phyloP scores from a whole-genome alignment of 1,140 invertebrate genomes.

The Adelges cooleyi region DNA sequence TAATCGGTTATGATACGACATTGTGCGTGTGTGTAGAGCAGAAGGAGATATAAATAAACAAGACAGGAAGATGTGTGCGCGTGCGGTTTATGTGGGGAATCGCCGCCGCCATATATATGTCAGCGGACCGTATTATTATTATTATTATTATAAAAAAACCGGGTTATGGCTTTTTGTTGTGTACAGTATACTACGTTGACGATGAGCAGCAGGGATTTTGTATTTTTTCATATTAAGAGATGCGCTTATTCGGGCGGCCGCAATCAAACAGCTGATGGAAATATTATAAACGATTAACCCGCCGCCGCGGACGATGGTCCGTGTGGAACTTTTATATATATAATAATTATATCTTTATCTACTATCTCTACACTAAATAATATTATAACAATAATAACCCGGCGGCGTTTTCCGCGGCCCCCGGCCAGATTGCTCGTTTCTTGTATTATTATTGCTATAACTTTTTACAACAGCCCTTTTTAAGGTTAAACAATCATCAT shows the following conservation, averaged over 20 bases:
- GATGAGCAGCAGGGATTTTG: neutral
- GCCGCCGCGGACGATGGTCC: too few relatives aligned
- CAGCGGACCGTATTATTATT: slow-evolving; percentile 14
- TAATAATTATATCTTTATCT: neutral
- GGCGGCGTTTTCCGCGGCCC: too few relatives aligned
- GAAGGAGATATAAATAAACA: slow-evolving; percentile 21
- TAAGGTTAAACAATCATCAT: too few relatives aligned
- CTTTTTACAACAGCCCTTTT: too few relatives aligned
- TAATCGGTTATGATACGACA: slow-evolving; percentile 9
- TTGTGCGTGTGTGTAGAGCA: neutral
- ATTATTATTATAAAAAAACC: slow-evolving; percentile 6
- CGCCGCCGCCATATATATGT: slow-evolving; percentile 14
- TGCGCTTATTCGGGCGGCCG: too few relatives aligned
- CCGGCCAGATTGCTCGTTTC: too few relatives aligned
- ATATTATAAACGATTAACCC: too few relatives aligned
- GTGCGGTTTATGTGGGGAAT: too few relatives aligned
- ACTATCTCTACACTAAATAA: neutral
- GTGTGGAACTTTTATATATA: neutral
- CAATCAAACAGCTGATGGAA: too few relatives aligned
- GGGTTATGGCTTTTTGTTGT: neutral
- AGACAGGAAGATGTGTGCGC: neutral
- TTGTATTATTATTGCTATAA: too few relatives aligned
- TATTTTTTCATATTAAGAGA: too few relatives aligned
- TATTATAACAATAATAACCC: neutral
- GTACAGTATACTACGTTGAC: neutral